Evolutionary conservation across 1,140 invertebrate species (phyloP).

Genomic region (Leptinotarsa lineolata): DNA sequence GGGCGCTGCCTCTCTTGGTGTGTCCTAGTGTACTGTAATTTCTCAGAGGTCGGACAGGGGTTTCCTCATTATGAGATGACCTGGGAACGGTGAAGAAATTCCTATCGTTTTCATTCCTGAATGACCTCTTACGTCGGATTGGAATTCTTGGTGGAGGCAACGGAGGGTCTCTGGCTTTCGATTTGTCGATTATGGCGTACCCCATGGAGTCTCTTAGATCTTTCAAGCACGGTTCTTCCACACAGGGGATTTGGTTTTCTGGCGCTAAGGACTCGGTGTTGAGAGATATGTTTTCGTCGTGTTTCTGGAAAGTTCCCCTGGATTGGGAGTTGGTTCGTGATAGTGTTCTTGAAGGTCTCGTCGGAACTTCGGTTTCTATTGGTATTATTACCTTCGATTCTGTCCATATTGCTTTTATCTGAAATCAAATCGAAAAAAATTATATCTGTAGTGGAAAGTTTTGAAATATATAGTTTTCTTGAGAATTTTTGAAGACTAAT

Average conservation of each 20-base stretch:
- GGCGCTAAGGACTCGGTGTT: conserved; percentile 47
- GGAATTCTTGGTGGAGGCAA: conserved; percentile 59
- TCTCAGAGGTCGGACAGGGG: conserved; percentile 61
- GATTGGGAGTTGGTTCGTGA: conserved; percentile 14
- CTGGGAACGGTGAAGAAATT: conserved; percentile 61
- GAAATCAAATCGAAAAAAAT: not conserved
- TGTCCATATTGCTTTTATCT: conserved; percentile 15
- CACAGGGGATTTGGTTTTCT: conserved; percentile 39
- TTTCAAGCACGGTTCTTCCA: conserved; percentile 50
- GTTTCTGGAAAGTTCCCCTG: conserved; percentile 51
- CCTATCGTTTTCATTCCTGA: conserved; percentile 45
- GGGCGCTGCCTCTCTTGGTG: conserved; percentile 60
- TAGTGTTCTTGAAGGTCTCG: conserved; percentile 22
- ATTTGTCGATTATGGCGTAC: conserved; percentile 71
- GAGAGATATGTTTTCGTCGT: conserved; percentile 31
- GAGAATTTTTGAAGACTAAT: too few relatives aligned
- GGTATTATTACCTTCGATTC: conserved; percentile 21
- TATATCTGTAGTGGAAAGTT: too few relatives aligned
- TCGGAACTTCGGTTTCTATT: conserved; percentile 2
- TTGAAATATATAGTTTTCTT: too few relatives aligned
- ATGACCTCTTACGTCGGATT: conserved; percentile 60
- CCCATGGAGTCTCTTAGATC: conserved; percentile 61
- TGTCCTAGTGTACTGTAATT: conserved; percentile 73
- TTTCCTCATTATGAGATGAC: conserved; percentile 36
- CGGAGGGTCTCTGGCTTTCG: conserved; percentile 59